Evolutionary conservation across 1,140 invertebrate genomes (phyloP), one percentile per base, ranked within the genome.

Genomic region (Uloborus diversus): DNA sequence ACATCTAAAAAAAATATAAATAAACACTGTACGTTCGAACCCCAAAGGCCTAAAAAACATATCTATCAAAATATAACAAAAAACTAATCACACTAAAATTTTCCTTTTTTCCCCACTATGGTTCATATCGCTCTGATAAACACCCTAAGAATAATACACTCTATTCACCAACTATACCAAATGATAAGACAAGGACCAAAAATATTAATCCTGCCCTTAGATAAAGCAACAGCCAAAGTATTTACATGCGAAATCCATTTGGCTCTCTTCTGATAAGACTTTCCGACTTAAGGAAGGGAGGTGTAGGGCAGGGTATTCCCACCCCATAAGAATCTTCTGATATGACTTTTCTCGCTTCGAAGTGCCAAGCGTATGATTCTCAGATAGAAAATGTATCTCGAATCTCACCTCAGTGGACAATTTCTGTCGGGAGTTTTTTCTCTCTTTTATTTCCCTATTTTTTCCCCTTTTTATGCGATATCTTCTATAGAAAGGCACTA

Each of bases 171-270:
- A 71, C 51, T 59, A 37, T 71, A 71, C 69, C 33, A 51, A 64
- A 23, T 51, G 71, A 75, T 75, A 75, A 75, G 71, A 53, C 59
- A 49, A 51, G 71, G 57, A 33, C 59, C 37, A 59, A 75, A 75
- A 47, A 73, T 75, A 75, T 75, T 75, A 75, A 75, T 75, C 71
- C 71, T 75, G 20, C 57, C 25, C 51, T 28, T 20, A 42, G 71
- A 75, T 75, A 75, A 75, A 47, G 37, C 25, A 47, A 47, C 71
- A 51, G 71, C 59, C 71, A 47, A 75, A 75, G 71, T 75, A 75
- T 75, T 75, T 75, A 75, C 71, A 75, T 75, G 71, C 59, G 71
- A 75, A 75, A 75, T 75, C 71, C 71, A 75, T 75, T 75, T 75
- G 71, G 71, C 57, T 62, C 23, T 37, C 14, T 30, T 30, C 59